Evolutionary conservation across 23 tunicate genomes (phyloP), one percentile per base, ranked within the genome.

Genomic region (Phallusia fumigata): DNA sequence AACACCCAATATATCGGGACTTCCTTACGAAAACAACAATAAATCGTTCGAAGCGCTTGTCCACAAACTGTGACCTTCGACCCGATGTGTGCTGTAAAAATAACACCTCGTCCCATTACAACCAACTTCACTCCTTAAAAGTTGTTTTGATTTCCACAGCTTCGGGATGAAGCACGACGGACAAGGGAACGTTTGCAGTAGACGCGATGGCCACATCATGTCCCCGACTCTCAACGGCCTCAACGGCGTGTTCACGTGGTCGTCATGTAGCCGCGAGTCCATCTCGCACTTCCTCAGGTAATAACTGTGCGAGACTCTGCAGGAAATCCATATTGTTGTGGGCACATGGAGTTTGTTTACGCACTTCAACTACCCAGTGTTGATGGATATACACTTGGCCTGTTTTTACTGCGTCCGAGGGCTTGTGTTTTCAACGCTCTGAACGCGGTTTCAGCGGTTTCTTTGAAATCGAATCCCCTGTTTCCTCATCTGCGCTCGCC

Each of bases 161-260:
- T 86, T 97, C 69, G 99, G 99, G 10, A 97, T 97, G 93, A 88
- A 80, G 52, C 99, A 97, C 78, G 99, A 97, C 79, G 95, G 99
- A 0, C 89, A 92, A 77, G 87, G 97, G 0, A 97, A 92, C 85
- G 40, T 49, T 31, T 97, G 99, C 81, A 90, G 84, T 90, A 84
- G 74, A 84, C 52, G 89, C 33, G 94, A 86, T 19, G 99, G 99
- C 32, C 88, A 92, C 75, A 88, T 97, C 75, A 97, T 97, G 99
- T 94, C 99, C 24, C 97, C 99, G 21, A 92, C 93, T 26, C 84
- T 97, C 47, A 88, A 92, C 75, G 92, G 95, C 6, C 89, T 79
- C 31, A 88, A 88, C 52, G 99, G 99, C 8, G 90, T 94, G 0
- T 92, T 92, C 81, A 97, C 97, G 51, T 97, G 99, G 99, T 97